Percentiles rank a stretch among this genome's conserved stretches.
phyloP scores from a whole-genome alignment of 2,797 vertebrate genomes.

The Galaxias olidus region DNA sequence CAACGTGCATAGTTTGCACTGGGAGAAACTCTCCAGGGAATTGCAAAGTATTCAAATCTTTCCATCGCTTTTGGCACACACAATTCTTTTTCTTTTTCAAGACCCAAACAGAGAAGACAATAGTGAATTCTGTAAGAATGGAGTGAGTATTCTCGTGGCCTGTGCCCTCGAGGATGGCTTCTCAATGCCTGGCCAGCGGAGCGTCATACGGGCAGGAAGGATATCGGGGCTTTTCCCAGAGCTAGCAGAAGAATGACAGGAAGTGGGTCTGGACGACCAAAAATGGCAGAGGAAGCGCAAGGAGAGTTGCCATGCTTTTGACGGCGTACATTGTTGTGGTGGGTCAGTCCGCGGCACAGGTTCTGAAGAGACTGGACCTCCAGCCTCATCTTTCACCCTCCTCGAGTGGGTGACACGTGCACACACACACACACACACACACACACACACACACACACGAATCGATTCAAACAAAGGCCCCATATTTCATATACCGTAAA shows the following conservation, averaged over 20 bases:
- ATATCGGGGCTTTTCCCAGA: constrained; percentile 73
- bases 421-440: neutral
- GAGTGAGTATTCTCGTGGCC: constrained; percentile 24
- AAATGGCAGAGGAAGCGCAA: constrained; percentile 63
- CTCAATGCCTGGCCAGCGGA: constrained; percentile 43
- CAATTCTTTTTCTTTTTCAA: neutral
- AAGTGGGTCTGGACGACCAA: constrained; percentile 69
- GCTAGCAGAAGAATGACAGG: constrained; percentile 75
- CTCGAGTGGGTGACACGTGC: too few species aligned
- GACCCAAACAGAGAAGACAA: constrained; percentile 61
- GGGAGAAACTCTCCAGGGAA: constrained; percentile 50
- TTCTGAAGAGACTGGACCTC: neutral
- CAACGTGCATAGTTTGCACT: constrained; percentile 59
- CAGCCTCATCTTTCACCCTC: neutral
- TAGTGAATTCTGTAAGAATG: constrained; percentile 38
- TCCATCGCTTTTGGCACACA: too few species aligned
- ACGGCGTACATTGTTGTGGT: constrained; percentile 54
- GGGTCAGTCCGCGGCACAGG: neutral
- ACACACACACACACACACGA: constrained; percentile 15
- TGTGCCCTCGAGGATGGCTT: constrained; percentile 50
- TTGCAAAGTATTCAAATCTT: neutral
- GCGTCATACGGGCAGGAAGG: constrained; percentile 69
- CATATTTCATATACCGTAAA: neutral
- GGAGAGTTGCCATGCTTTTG: constrained; percentile 55
- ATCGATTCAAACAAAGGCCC: neutral